Base-by-base conservation (phyloP, 2,888 invertebrate genomes). In the Melinopterus prodromus region DNA sequence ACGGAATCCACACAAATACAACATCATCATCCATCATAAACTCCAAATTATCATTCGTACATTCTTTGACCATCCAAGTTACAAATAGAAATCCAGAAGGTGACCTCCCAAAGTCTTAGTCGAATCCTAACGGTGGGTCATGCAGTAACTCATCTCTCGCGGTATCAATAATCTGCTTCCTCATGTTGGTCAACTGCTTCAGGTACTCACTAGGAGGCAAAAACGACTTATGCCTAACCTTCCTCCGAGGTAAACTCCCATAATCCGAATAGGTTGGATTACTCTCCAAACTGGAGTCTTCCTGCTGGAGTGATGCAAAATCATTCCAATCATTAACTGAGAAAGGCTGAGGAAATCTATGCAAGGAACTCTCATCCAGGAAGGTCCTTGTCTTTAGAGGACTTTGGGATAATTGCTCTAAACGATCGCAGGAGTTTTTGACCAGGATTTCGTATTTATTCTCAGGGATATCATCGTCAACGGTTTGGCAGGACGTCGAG, bases 181-280 rank as follows among this genome's bases (percentile, higher is more conserved):
- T 88, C 87, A 92, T 88, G 78, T 90, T 89, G 12, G 92, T 91
- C 81, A 93, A 89, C 86, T 93, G 91, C 83, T 90, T 91, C 80
- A 93, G 86, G 88, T 92, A 93, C 81, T 91, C 91, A 78, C 91
- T 92, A 0, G 93, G 93, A 84, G 88, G 89, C 76, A 87, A 87
- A 69, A 85, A 85, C 6, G 87, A 84, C 7, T 84, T 81, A 70
- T 85, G 83, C 14, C 83, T 84, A 35, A 83, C 82, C 7, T 84
- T 84, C 72, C 86, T 84, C 79, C 88, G 84, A 0, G 89, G 88
- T 71, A 89, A 86, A 81, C 89, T 89, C 0, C 89, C 89, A 81
- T 89, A 90, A 83, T 89, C 90, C 1, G 89, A 90, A 84, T 84
- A 88, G 5, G 88, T 86, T 0, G 84, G 83, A 78, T 86, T 86